A percentile compares a stretch with the other conserved stretches of the same genome.
Conservation (phyloP, 2,888 invertebrate genomes). For the Agriopis marginaria region DNA sequence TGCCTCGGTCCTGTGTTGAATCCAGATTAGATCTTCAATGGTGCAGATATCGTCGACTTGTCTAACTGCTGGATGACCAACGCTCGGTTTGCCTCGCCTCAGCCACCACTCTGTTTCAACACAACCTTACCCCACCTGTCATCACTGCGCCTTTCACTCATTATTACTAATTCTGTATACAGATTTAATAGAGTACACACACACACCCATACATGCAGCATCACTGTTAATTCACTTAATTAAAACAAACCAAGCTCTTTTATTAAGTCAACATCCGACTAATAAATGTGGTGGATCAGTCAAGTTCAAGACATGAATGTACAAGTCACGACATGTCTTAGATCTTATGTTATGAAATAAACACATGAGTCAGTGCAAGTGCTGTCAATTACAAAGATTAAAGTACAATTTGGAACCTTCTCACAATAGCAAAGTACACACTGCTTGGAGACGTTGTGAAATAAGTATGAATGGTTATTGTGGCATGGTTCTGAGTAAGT, state of each 20-base stretch:
- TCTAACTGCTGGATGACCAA: too few relatives aligned
- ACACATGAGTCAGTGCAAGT: conserved; percentile 60
- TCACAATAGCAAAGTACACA: conserved; percentile 21
- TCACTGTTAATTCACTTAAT: conserved; percentile 70
- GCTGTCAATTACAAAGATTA: conserved; percentile 36
- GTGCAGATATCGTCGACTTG: too few relatives aligned
- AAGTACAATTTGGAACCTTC: conserved; percentile 26
- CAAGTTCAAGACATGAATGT: conserved; percentile 77
- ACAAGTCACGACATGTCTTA: conserved; percentile 81
- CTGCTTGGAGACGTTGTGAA: conserved; percentile 1
- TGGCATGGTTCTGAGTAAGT: conserved; percentile 7
- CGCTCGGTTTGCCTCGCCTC: too few relatives aligned
- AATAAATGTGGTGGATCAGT: conserved; percentile 73
- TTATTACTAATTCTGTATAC: background rate
- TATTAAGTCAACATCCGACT: conserved; percentile 63
- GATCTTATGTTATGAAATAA: conserved; percentile 70
- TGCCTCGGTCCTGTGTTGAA: too few relatives aligned
- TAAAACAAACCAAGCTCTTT: conserved; percentile 70
- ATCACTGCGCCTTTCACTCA: too few relatives aligned
- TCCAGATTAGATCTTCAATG: too few relatives aligned
- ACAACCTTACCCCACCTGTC: too few relatives aligned
- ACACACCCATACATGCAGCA: conserved; percentile 32
- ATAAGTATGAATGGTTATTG: conserved; percentile 6
- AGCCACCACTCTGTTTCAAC: too few relatives aligned
- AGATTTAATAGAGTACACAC: background rate